Base-by-base conservation (phyloP, 2,113 vertebrate species). In the Muntiacus muntjak region DNA sequence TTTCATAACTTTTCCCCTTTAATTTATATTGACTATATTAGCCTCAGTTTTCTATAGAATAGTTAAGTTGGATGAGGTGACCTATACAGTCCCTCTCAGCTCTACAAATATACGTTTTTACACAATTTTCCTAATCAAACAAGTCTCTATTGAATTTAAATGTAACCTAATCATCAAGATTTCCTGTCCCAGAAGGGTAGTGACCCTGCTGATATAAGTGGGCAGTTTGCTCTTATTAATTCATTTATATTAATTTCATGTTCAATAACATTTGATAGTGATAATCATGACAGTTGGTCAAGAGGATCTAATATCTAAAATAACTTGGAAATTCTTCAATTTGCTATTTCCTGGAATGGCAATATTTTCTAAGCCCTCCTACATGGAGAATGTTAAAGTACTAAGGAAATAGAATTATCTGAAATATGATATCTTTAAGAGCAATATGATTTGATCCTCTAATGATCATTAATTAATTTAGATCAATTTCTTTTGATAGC, bases 401-500 rank as follows among this genome's bases (percentile, higher is more conserved):
- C 86, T 92, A 97, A 95, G 78, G 95, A 97, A 94, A 96, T 90
- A 74, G 62, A 43, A 16, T 91, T 84, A 95, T 86, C 78, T 95
- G 26, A 94, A 95, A 89, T 97, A 47, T 58, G 71, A 50, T 81
- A 52, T 47, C 93, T 85, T 94, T 83, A 95, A 89, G 9, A 96
- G 55, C 97, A 96, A 89, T 94, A 95, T 50, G 60, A 76, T 88
- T 91, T 96, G 62, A 40, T 87, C 50, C 45, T n/a, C n/a, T 81
- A 92, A 97, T 94, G 78, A 91, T 94, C 92, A 95, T 96, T 96
- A 89, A 83, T 97, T 94, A 96, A 95, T 92, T 96, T 94, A 78
- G 19, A 93, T 89, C 36, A 52, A 93, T 96, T 93, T 87, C 16
- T 91, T 95, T 71, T 94, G 83, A 86, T 95, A 95, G 28, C 71